Conservation (phyloP, 2,113 vertebrate genomes). For the Arvicanthis niloticus region DNA sequence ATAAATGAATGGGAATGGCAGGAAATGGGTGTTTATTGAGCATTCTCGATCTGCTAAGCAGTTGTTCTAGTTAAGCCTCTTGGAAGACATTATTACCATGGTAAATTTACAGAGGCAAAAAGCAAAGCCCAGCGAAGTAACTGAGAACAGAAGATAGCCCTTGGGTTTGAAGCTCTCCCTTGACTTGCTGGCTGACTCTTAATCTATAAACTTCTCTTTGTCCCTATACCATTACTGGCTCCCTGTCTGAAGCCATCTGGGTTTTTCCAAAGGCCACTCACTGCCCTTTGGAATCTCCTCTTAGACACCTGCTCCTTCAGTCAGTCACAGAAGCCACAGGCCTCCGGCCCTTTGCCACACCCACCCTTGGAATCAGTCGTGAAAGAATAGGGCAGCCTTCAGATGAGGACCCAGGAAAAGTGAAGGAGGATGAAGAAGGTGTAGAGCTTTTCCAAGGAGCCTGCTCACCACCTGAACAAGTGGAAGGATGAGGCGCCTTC, state of each 20-base stretch:
- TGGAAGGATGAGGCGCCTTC: neutral
- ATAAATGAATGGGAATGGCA: neutral
- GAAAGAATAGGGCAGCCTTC: fast-evolving
- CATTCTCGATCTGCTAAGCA: too few species aligned
- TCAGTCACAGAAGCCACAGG: neutral
- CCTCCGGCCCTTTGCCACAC: too few species aligned
- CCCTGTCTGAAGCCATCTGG: too few species aligned
- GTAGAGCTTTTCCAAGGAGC: neutral
- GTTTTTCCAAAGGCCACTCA: neutral
- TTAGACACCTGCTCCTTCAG: neutral
- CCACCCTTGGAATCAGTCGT: neutral
- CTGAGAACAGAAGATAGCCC: neutral
- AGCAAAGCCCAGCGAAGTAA: neutral
- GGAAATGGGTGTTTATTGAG: neutral
- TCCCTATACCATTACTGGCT: neutral
- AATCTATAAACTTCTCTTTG: neutral
- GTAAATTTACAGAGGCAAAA: slow-evolving; percentile 14
- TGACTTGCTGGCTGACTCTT: neutral
- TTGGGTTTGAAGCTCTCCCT: neutral
- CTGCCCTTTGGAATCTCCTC: neutral
- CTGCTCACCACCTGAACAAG: neutral
- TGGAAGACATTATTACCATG: neutral
- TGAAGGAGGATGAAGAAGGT: neutral
- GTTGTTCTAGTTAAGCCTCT: neutral
- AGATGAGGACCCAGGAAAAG: neutral